Evolutionary conservation across 2,888 invertebrate species (phyloP).

Genomic region (Drosophila quinaria): DNA sequence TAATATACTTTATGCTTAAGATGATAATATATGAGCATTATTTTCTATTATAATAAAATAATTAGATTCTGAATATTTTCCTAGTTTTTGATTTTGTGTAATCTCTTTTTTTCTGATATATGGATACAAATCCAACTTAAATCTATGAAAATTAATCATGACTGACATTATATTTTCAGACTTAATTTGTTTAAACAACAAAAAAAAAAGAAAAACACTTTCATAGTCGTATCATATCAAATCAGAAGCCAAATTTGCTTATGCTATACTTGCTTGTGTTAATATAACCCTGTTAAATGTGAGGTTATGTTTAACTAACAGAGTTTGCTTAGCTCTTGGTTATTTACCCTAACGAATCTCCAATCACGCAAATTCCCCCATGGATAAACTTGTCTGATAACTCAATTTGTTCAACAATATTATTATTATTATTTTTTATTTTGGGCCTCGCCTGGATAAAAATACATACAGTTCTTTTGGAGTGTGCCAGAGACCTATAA

Average conservation of each 20-base stretch:
- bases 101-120: neutral
- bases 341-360: neutral
- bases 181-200: neutral
- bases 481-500: neutral
- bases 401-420: slow-evolving; percentile 61
- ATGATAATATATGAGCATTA: no score
- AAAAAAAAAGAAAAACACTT: neutral
- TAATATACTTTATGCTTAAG: no score
- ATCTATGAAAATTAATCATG: no score
- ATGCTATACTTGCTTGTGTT: neutral
- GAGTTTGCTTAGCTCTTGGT: neutral
- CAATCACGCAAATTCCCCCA: slow-evolving; percentile 22
- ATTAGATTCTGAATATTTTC: neutral
- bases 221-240: neutral
- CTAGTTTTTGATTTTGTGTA: neutral
- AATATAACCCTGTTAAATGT: neutral
- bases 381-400: slow-evolving; percentile 35
- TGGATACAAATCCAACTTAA: no score
- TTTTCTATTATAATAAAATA: neutral
- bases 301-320: slow-evolving; percentile 1
- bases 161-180: neutral
- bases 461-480: neutral
- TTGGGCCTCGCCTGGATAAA: neutral
- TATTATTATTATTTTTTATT: neutral
- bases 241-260: neutral